Evolutionary conservation across 2,113 vertebrate species (phyloP).

Genomic region (Progne subis): DNA sequence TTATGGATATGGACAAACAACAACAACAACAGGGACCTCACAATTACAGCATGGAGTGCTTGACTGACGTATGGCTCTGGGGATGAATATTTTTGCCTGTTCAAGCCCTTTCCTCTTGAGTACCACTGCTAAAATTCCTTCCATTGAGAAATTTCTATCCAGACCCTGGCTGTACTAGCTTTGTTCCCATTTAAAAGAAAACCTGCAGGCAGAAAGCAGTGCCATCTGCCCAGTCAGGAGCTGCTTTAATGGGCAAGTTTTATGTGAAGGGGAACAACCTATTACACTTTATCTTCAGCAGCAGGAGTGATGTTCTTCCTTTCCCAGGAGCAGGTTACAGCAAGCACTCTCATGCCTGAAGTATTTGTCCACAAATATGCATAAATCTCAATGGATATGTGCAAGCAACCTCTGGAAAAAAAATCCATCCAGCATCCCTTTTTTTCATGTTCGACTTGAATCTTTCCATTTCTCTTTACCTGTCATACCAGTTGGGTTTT

Average conservation of each 20-base stretch:
- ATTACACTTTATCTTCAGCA: background rate
- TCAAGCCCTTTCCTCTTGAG: constrained; percentile 23
- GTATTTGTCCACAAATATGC: background rate
- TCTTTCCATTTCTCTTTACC: background rate
- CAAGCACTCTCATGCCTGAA: background rate
- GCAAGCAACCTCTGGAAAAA: background rate
- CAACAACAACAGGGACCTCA: background rate
- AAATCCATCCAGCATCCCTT: background rate
- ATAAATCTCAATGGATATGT: background rate
- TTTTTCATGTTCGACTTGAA: background rate
- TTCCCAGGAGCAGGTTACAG: background rate
- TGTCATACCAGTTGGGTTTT: background rate
- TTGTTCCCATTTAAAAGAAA: constrained; percentile 34
- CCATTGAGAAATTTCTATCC: constrained; percentile 42
- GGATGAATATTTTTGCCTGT: constrained; percentile 16
- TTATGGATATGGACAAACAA: background rate
- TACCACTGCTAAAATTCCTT: constrained; percentile 46
- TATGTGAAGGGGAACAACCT: background rate
- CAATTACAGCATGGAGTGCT: background rate
- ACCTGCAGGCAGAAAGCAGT: constrained; percentile 41
- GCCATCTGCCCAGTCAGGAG: constrained; percentile 54
- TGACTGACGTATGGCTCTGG: constrained; percentile 5
- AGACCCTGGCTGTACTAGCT: constrained; percentile 39
- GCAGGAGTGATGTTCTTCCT: background rate
- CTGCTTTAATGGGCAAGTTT: constrained; percentile 21